A percentile compares a stretch with the other conserved stretches of the same genome.
Conservation (phyloP, 2,113 vertebrate genomes). For the Aramus guarauna region DNA sequence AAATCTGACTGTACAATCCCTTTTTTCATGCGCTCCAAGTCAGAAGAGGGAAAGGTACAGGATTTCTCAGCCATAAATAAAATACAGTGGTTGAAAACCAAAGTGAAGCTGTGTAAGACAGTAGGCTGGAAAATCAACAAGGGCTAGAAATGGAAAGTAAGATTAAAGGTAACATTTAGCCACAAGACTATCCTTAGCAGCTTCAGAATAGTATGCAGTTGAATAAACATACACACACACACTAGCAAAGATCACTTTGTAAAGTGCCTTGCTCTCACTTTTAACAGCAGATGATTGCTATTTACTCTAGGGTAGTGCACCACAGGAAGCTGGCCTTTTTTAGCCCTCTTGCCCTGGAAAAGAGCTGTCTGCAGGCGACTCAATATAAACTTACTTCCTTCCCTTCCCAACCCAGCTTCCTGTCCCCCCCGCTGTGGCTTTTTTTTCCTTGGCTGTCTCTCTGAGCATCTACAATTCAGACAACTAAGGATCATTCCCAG, state of each 20-base stretch:
- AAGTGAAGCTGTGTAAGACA: slow-evolving; percentile 39
- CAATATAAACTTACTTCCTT: neutral
- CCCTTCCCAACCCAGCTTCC: neutral
- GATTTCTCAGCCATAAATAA: slow-evolving; percentile 57
- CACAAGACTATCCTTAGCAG: slow-evolving; percentile 49
- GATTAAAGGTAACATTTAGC: slow-evolving; percentile 62
- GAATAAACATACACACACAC: slow-evolving; percentile 4
- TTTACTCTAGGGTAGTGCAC: slow-evolving; percentile 18
- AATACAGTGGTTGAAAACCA: slow-evolving; percentile 29
- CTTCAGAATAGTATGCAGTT: slow-evolving; percentile 55
- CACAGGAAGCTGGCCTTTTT: slow-evolving; percentile 39
- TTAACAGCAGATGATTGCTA: slow-evolving; percentile 38
- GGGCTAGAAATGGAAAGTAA: slow-evolving; percentile 68
- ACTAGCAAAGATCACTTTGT: neutral
- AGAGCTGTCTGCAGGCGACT: neutral
- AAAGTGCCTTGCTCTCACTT: slow-evolving; percentile 27
- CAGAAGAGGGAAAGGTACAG: neutral
- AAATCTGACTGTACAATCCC: neutral
- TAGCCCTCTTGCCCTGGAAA: neutral
- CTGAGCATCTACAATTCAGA: neutral
- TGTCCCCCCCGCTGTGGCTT: neutral
- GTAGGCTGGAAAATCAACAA: slow-evolving; percentile 64
- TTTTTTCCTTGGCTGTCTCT: neutral
- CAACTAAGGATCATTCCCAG: neutral
- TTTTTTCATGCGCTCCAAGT: neutral